Conservation (phyloP, 1,140 invertebrate genomes). For the Nasonia giraulti region DNA sequence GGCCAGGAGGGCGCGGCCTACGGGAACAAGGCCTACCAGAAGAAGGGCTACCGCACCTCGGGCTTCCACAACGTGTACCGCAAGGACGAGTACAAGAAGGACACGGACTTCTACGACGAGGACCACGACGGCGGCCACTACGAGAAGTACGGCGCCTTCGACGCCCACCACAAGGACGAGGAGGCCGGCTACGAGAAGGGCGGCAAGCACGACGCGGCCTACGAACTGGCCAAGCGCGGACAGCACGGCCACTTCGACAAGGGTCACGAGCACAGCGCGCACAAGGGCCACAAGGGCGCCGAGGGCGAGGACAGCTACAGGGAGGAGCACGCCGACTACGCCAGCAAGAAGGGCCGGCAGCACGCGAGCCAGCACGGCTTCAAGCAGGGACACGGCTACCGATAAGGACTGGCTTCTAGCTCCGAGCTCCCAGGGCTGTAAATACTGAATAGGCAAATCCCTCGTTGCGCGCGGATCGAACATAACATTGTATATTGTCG, state of each 20-base stretch:
- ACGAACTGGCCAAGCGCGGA: conserved; percentile 69
- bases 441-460: no score
- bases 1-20: conserved; percentile 79
- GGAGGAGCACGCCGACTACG: conserved; percentile 69
- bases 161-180: conserved; percentile 71
- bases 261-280: conserved; percentile 67
- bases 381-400: conserved; percentile 52
- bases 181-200: conserved; percentile 74
- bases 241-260: conserved; percentile 72
- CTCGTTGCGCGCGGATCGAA: no score
- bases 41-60: conserved; percentile 81
- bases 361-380: conserved; percentile 70
- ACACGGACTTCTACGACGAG: conserved; percentile 83
- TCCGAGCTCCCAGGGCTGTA: no score
- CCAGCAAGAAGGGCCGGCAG: conserved; percentile 63
- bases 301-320: conserved; percentile 66
- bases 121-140: conserved; percentile 79
- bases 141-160: conserved; percentile 74
- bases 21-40: conserved; percentile 78
- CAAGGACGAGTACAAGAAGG: conserved; percentile 85
- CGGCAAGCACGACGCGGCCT: conserved; percentile 71
- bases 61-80: conserved; percentile 83
- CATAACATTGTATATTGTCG: no score
- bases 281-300: conserved; percentile 70
- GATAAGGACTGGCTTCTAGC: conserved; percentile 11